Conservation (phyloP, 1,140 invertebrate species). For the Aethina tumida region DNA sequence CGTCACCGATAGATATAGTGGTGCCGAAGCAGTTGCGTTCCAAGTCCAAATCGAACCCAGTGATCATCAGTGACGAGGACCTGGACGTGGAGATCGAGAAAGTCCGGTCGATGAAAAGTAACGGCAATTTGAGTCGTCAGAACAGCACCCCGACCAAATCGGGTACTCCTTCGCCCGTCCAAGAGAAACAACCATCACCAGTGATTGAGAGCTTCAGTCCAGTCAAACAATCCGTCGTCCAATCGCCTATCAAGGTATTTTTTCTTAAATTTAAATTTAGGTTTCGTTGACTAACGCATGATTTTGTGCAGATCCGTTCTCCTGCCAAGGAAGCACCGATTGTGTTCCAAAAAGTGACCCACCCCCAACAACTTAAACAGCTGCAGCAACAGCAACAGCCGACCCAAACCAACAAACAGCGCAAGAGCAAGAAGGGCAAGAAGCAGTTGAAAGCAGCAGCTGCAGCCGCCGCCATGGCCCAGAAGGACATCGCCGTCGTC, state of each 20-base stretch:
- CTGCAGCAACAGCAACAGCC: background rate
- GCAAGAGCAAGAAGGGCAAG: conserved; percentile 6
- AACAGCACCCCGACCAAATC: too few relatives aligned
- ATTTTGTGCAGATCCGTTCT: too few relatives aligned
- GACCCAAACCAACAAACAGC: too few relatives aligned
- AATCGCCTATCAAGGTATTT: too few relatives aligned
- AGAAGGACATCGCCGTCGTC: conserved; percentile 11
- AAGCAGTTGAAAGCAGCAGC: background rate
- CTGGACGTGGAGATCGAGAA: conserved; percentile 50
- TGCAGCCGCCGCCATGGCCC: too few relatives aligned
- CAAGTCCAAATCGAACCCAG: conserved; percentile 38
- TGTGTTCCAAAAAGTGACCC: conserved; percentile 4
- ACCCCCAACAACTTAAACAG: background rate
- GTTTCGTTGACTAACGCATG: too few relatives aligned
- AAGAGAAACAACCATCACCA: too few relatives aligned
- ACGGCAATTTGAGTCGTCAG: too few relatives aligned
- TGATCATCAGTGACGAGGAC: conserved; percentile 48
- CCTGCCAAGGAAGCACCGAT: background rate
- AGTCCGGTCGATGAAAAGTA: conserved; percentile 31
- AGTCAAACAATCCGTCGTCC: too few relatives aligned
- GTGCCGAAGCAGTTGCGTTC: conserved; percentile 41
- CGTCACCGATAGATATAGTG: conserved; percentile 48
- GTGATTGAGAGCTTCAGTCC: too few relatives aligned
- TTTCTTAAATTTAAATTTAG: too few relatives aligned
- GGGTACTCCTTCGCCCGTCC: too few relatives aligned